phyloP scores from a whole-genome alignment of 2,797 vertebrate species.

The Lepilemur septentrionalis region DNA sequence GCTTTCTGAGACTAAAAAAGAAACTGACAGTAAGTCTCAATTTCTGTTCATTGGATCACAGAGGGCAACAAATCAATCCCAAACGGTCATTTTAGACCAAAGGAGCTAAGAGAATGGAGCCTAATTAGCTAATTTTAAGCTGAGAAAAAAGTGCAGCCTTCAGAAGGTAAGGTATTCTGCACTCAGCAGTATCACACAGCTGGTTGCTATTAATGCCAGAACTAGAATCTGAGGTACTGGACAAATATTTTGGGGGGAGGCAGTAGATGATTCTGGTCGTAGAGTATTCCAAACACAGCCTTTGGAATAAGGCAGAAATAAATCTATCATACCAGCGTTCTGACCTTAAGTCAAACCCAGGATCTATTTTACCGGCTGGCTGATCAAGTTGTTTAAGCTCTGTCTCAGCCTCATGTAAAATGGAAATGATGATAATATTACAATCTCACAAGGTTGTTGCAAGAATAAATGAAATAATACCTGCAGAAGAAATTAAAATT shows the following conservation, averaged over 20 bases:
- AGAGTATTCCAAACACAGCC: not conserved
- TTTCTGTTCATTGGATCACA: not conserved
- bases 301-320: not conserved
- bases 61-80: conserved; percentile 6
- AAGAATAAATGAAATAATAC: not conserved
- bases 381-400: conserved; percentile 15
- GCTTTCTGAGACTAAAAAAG: conserved; percentile 18
- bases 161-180: not conserved
- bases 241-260: not conserved
- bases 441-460: not conserved
- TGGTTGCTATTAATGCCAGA: not conserved
- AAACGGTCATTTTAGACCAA: not conserved
- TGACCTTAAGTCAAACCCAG: conserved; percentile 1
- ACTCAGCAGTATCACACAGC: not conserved
- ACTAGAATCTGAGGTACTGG: not conserved
- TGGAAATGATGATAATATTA: not conserved
- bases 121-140: not conserved
- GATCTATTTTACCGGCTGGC: not conserved
- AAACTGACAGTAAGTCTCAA: not conserved
- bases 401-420: conserved; percentile 1
- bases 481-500: not conserved
- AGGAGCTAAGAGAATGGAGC: not conserved
- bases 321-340: not conserved
- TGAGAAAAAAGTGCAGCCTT: not conserved
- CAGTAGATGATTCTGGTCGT: not conserved